These are phyloP conservation scores for Meteorus cinctellus DNA, from an alignment of 2,888 invertebrate genomes.

Conservation along the genomic window DNA sequence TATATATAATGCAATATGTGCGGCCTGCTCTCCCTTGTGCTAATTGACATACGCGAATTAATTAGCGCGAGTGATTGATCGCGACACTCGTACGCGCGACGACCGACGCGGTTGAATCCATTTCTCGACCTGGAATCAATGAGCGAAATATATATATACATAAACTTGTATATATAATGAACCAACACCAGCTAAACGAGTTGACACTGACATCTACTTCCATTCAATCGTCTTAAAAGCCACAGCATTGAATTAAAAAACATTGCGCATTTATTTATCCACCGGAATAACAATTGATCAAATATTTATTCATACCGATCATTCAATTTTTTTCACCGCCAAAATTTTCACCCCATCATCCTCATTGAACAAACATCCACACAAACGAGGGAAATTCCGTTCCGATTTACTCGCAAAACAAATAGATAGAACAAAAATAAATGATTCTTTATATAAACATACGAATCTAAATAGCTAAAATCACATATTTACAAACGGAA, in stretches of 20 bases:
- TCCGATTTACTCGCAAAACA: too few species aligned
- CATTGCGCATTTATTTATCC: background rate
- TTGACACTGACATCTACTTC: conserved; percentile 28
- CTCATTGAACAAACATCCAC: too few species aligned
- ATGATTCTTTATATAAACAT: background rate
- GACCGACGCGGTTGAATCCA: conserved; percentile 12
- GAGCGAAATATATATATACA: conserved; percentile 34
- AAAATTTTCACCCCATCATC: too few species aligned
- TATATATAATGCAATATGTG: conserved; percentile 23
- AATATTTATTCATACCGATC: background rate
- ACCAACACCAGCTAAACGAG: background rate
- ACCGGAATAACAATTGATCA: background rate
- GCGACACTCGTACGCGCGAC: conserved; percentile 11
- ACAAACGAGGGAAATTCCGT: too few species aligned
- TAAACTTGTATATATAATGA: background rate
- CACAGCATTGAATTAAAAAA: background rate
- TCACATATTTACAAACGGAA: background rate
- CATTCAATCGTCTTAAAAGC: conserved; percentile 31
- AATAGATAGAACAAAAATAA: too few species aligned
- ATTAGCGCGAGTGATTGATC: conserved; percentile 69
- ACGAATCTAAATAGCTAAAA: background rate
- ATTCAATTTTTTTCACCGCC: too few species aligned
- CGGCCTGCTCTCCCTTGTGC: conserved; percentile 38
- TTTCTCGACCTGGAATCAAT: conserved; percentile 34
- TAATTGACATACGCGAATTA: conserved; percentile 72